Conservation (phyloP, 2,888 invertebrate genomes). For the Himalopsyche japonica region DNA sequence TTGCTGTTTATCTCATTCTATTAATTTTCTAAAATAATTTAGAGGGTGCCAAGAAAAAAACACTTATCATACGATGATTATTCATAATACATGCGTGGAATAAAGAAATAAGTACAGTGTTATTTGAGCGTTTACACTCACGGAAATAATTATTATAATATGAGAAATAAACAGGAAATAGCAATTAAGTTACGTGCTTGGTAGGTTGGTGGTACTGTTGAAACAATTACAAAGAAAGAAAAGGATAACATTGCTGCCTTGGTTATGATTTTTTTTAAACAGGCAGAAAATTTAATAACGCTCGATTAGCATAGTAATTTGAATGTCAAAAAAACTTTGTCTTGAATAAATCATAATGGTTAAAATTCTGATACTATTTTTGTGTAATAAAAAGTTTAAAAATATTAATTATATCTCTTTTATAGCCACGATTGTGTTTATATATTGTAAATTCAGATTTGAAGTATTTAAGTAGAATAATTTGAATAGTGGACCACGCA, state of each 20-base stretch:
- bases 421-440: too few species aligned
- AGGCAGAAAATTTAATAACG: background rate
- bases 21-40: background rate
- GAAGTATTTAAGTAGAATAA: too few species aligned
- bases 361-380: background rate
- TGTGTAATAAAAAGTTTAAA: too few species aligned
- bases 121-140: background rate
- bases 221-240: slow-evolving; percentile 8
- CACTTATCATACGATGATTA: background rate
- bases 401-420: too few species aligned
- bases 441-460: too few species aligned
- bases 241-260: background rate
- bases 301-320: background rate
- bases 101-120: slow-evolving; percentile 8
- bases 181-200: slow-evolving; percentile 1
- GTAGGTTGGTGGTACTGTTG: background rate
- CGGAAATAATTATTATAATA: slow-evolving; percentile 3
- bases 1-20: background rate
- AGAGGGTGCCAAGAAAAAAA: background rate
- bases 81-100: background rate
- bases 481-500: too few species aligned
- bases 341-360: slow-evolving; percentile 27
- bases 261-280: background rate
- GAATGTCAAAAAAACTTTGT: slow-evolving; percentile 40
- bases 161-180: slow-evolving; percentile 5